These are phyloP conservation scores for Orthosia gothica DNA, from an alignment of 2,888 invertebrate species.

Conservation along the genomic window DNA sequence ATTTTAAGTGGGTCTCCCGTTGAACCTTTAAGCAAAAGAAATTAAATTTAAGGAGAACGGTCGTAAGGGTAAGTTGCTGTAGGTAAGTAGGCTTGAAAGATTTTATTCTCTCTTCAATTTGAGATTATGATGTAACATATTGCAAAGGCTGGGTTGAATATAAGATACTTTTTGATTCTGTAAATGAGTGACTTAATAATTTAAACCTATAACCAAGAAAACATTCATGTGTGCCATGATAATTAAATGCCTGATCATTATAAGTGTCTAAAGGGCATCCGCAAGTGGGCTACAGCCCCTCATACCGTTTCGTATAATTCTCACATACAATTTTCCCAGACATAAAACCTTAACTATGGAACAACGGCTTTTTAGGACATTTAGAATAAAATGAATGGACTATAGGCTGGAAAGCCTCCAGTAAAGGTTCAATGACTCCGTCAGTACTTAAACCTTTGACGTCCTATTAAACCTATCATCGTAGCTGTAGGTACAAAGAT, in stretches of 20 bases:
- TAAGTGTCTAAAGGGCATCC: no score
- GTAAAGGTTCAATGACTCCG: no score
- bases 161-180: neutral
- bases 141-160: no score
- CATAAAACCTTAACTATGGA: no score
- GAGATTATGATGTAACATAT: neutral
- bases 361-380: no score
- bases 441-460: neutral
- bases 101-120: constrained; percentile 3
- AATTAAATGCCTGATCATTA: no score
- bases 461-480: neutral
- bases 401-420: no score
- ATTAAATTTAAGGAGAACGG: constrained; percentile 22
- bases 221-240: neutral
- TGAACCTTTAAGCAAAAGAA: neutral
- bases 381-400: no score
- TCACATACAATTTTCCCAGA: no score
- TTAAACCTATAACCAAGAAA: neutral
- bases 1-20: constrained; percentile 7
- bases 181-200: neutral
- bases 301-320: no score
- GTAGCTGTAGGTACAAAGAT: neutral
- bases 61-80: neutral
- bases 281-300: no score
- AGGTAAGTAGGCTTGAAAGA: neutral